Base-by-base conservation (phyloP, 2,797 vertebrate species). In the Mormyrops boulengeri region DNA sequence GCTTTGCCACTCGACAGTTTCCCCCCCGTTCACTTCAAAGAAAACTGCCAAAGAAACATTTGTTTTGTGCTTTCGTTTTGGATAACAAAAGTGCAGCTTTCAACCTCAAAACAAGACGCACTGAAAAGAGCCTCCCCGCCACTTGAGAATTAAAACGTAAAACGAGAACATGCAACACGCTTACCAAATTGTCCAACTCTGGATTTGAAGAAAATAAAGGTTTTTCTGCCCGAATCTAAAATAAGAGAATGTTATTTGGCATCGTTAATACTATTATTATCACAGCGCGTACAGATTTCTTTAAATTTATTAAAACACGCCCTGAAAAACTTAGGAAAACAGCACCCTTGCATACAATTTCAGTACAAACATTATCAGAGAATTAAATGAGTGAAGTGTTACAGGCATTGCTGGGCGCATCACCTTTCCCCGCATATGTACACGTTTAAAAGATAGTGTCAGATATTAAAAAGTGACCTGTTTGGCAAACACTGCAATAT, bases 121-220 rank as follows among this genome's bases (percentile, higher is more conserved):
- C 55, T 89, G 2, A 38, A 26, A 89, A 89, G 88, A 90, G 88
- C 38, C 55, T 47, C 55, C 60, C 88, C 47, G 47, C 84, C 84
- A 53, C 38, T 91, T 17, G 41, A 62, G 87, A 88, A 89, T 62
- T 47, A 44, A 77, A 88, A 91, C 73, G 88, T 85, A 89, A 90
- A 85, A 86, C 66, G 47, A 53, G 89, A 90, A 93, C 90, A 91
- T 89, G 91, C 88, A 88, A 90, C 88, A 89, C 89, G 93, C 98
- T 99, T 97, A 99, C 98, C 98, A 99, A 98, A 97, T 99, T 99
- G 95, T 99, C 98, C 97, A 99, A 92, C 95, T 99, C 98, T 94
- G 98, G 98, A 94, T 99, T 99, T 94, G 98, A 99, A 94, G 98
- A 99, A 96, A 99, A 99, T 96, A 99, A 97, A 95, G 98, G 98